phyloP scores from a whole-genome alignment of 2,797 vertebrate species.

The Rhinella marina region DNA sequence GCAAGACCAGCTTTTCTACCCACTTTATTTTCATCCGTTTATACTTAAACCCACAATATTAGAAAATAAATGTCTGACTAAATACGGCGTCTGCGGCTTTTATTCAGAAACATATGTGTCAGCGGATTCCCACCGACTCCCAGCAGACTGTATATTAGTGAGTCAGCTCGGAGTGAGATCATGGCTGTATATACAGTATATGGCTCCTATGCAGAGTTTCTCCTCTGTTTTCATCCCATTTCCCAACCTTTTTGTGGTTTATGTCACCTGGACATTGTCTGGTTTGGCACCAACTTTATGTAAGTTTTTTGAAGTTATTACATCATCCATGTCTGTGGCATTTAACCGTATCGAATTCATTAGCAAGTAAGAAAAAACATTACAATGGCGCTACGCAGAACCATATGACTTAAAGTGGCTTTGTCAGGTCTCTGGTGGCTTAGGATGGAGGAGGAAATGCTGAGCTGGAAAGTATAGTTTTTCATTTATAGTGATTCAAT shows the following conservation, averaged over 20 bases:
- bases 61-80: background rate
- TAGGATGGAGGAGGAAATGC: background rate
- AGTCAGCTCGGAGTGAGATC: slow-evolving; percentile 29
- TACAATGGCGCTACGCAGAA: too few species aligned
- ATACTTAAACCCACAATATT: background rate
- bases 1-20: too few species aligned
- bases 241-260: background rate
- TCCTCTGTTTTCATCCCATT: slow-evolving; percentile 12
- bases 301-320: background rate
- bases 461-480: too few species aligned
- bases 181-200: background rate
- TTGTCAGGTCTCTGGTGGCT: too few species aligned
- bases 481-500: too few species aligned
- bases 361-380: background rate
- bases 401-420: background rate
- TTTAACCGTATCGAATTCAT: background rate
- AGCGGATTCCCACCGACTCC: slow-evolving; percentile 15
- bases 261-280: slow-evolving; percentile 26
- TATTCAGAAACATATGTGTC: slow-evolving; percentile 15
- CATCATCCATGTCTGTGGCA: background rate
- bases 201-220: background rate
- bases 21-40: too few species aligned
- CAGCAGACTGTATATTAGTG: background rate
- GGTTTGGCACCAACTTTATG: background rate
- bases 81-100: background rate